Evolutionary conservation across 1,140 invertebrate species (phyloP).

Genomic region (Drosophila elegans): DNA sequence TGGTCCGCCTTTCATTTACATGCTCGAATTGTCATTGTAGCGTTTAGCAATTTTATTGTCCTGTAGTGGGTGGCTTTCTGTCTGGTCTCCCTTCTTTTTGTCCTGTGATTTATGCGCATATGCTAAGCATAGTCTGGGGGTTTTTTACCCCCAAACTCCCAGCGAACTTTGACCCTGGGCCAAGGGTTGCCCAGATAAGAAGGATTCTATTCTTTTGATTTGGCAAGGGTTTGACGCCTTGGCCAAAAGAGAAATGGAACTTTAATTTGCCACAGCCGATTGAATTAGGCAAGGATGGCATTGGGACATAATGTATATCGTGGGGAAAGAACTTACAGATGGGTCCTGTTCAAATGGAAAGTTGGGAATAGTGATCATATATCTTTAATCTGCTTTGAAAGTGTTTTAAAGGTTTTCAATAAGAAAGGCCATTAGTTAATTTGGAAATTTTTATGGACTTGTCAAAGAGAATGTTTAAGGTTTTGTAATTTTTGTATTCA

Average conservation of each 20-base stretch:
- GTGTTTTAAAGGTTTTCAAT: background rate
- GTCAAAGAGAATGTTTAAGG: too few relatives aligned
- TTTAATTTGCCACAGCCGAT: slow-evolving; percentile 80
- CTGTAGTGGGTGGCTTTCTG: slow-evolving; percentile 34
- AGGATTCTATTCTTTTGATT: slow-evolving; percentile 44
- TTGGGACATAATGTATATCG: slow-evolving; percentile 10
- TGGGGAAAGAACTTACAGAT: background rate
- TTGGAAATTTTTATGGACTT: background rate
- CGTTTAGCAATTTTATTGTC: slow-evolving; percentile 83
- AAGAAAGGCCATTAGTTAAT: background rate
- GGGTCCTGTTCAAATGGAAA: background rate
- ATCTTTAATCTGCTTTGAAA: background rate
- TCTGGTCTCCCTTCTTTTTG: slow-evolving; percentile 38
- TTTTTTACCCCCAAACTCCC: background rate
- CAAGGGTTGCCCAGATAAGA: slow-evolving; percentile 53
- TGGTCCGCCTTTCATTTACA: slow-evolving; percentile 80
- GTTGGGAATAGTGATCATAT: background rate
- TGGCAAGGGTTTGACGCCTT: slow-evolving; percentile 67
- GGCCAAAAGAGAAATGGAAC: slow-evolving; percentile 62
- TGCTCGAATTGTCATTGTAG: slow-evolving; percentile 84
- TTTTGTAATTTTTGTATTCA: too few relatives aligned
- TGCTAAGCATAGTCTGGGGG: slow-evolving; percentile 52
- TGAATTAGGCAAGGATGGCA: slow-evolving; percentile 69
- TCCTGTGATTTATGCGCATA: slow-evolving; percentile 79
- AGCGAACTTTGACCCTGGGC: slow-evolving; percentile 63